A percentile compares a stretch with the other conserved stretches of the same genome.
Conservation (phyloP, 1,140 invertebrate species). For the Euura saliciscinereae region DNA sequence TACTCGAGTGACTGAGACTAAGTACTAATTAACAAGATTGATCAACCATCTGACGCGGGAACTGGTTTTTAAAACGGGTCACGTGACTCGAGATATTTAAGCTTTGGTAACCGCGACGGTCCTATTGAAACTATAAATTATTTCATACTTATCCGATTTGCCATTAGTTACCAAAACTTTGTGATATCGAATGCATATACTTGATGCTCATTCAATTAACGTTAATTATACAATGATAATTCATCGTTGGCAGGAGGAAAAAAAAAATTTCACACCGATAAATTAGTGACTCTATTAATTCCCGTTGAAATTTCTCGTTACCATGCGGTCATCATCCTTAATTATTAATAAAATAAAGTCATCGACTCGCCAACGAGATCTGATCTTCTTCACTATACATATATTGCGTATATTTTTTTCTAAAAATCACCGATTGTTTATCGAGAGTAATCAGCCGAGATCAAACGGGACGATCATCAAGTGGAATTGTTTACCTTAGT, state of each 20-base stretch:
- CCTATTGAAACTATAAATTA: neutral
- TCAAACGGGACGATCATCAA: conserved; percentile 62
- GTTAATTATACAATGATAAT: neutral
- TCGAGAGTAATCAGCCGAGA: conserved; percentile 59
- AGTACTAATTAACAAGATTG: conserved; percentile 53
- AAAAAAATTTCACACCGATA: no score
- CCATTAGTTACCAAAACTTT: neutral
- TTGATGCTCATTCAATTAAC: neutral
- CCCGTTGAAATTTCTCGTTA: no score
- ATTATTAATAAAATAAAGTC: no score
- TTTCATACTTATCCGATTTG: neutral
- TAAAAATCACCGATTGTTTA: conserved; percentile 58
- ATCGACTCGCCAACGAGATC: neutral
- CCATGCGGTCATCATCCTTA: no score
- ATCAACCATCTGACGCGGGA: conserved; percentile 41
- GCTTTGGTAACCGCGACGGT: neutral
- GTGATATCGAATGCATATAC: neutral
- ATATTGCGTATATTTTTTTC: conserved; percentile 30
- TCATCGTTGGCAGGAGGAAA: no score
- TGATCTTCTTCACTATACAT: neutral
- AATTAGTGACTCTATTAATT: no score
- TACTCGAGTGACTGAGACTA: conserved; percentile 21
- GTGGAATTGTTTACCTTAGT: conserved; percentile 56
- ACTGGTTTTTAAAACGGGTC: conserved; percentile 28
- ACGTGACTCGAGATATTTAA: conserved; percentile 8